Evolutionary conservation across 2,113 vertebrate species (phyloP), one percentile per base, ranked within the genome.

Genomic region (Tamias sibiricus): DNA sequence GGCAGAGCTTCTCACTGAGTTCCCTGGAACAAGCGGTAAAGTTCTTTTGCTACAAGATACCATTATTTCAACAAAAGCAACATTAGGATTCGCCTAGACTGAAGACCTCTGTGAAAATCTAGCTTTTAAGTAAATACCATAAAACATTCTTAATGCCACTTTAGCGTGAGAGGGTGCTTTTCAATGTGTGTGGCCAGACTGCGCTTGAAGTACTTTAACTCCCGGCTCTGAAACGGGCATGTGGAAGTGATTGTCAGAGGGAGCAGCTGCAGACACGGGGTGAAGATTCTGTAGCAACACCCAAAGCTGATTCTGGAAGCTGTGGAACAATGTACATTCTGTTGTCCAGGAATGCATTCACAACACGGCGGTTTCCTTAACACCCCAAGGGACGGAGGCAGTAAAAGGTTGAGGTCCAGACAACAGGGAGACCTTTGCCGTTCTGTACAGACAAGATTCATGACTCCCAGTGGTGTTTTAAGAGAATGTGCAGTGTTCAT

Each of bases 131-230:
- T 93, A 97, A 97, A 96, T 87, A 96, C 59, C 76, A 95, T 95
- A 96, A 98, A 97, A 74, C 90, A 96, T 93, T 75, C 95, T 90
- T 84, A 89, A 92, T 82, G 91, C 87, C 95, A 90, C 85, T 88
- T 82, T 52, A 95, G 96, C 8, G 4, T 85, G 93, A 94, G 93
- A 92, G 90, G 92, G 84, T 87, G 84, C 83, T 93, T 72, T 59
- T 96, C 97, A 37, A 92, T 79, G 97, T 98, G 98, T 97, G 98
- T 98, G 98, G 98, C 90, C 95, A 74, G 64, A 68, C 59, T 49
- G n/a, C 8, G 13, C 68, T 84, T 19, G 30, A 7, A 54, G 92
- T 77, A 30, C 64, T 71, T 93, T 69, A 47, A 74, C 80, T 94
- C 76, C 44, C 4, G 32, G 92, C 81, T 92, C 83, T 49, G 81